Evolutionary conservation across 2,113 vertebrate species (phyloP), one percentile per base, ranked within the genome.

Genomic region (Dissostichus mawsoni): DNA sequence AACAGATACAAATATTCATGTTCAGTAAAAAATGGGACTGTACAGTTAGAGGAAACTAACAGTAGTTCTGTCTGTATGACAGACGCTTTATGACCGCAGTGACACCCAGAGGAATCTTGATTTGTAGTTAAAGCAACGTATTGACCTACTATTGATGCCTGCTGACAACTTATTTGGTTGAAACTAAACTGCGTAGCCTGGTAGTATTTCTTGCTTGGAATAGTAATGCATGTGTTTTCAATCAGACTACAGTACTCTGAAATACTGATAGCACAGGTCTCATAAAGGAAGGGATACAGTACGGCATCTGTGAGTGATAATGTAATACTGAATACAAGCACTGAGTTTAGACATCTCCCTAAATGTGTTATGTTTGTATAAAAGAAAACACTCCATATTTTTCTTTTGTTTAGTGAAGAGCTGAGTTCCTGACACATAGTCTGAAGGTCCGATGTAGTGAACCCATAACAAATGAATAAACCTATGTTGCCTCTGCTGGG

Each of bases 41-140:
- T 89, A 83, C 71, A 90, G 55, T 10, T 53, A 41, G 55, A 65
- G 25, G 23, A 69, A 73, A 74, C 47, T 6, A 20, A 74, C 50
- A 63, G 25, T 50, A 41, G 69, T 52, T 10, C 47, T 36, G 73
- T 73, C 81, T 88, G 81, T 86, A 70, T 76, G 75, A 88, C 88
- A 85, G 85, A 86, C 57, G 14, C 51, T 41, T 10, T 4, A 18
- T 51, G 9, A 73, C 10, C 8, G n/a, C 57, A 20, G 23, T 69
- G n/a, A 45, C 61, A 57, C 47, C 47, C 69, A 63, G 55, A 67
- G 47, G 20, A 8, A 55, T 48, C 36, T 41, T 41, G 5, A 8
- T 23, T 16, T 62, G 48, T 55, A 48, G n/a, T 11, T 25, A 18
- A 56, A 45, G 9, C 10, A 57, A 73, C 14, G 9, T 7, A 5